Evolutionary conservation across 2,797 vertebrate genomes (phyloP).

Genomic region (Smutsia temminckii): DNA sequence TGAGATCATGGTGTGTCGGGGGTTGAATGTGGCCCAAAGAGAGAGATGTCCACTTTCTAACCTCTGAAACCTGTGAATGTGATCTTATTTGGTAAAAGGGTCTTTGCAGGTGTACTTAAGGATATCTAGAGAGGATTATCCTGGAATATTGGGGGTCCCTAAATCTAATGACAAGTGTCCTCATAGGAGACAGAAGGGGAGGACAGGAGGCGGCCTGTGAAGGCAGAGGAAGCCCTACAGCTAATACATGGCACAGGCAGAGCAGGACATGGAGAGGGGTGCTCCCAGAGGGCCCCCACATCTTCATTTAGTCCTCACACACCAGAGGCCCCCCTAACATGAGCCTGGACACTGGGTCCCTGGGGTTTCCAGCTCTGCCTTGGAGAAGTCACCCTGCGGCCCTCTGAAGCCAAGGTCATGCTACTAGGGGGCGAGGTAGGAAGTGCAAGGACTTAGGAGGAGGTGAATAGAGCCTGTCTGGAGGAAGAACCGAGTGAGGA

Average conservation of each 20-base stretch:
- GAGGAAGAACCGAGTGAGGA: background rate
- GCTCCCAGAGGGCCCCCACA: background rate
- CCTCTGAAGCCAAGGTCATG: background rate
- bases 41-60: background rate
- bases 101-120: background rate
- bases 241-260: background rate
- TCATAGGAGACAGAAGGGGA: background rate
- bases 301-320: background rate
- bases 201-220: fast-evolving
- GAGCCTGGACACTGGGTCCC: background rate
- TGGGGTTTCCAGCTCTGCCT: background rate
- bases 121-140: background rate
- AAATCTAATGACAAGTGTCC: background rate
- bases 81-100: background rate
- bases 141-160: background rate
- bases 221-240: background rate
- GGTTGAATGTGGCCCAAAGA: background rate
- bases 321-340: too few relatives aligned
- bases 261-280: fast-evolving
- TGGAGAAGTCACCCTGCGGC: background rate
- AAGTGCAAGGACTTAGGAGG: background rate
- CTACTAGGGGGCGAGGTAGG: background rate
- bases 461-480: background rate
- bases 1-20: too few relatives aligned
- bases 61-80: background rate